A percentile compares a stretch with the other conserved stretches of the same genome.
Evolutionary conservation across 2,888 invertebrate species (phyloP).

Genomic region (Acanthoscelides obtectus): DNA sequence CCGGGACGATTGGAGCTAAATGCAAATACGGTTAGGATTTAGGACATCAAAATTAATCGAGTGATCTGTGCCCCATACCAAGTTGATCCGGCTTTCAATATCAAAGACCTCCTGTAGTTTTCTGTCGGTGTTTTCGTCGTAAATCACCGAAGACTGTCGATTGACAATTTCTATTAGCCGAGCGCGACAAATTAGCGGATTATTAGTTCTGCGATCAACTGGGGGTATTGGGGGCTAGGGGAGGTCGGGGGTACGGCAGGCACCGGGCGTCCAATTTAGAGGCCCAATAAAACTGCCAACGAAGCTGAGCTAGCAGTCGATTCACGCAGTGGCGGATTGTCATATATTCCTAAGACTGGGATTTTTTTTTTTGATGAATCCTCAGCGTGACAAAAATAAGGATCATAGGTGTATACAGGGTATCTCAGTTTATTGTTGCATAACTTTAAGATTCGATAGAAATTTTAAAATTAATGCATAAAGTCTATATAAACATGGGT

Average conservation of each 20-base stretch:
- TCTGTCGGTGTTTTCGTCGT: conserved; percentile 41
- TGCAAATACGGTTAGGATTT: neutral
- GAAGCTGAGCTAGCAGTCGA: neutral
- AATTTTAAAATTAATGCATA: no score
- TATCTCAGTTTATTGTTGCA: no score
- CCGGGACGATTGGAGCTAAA: neutral
- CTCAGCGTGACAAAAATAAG: no score
- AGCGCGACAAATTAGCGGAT: conserved; percentile 48
- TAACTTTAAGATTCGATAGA: no score
- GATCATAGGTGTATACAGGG: no score
- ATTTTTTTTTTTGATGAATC: no score
- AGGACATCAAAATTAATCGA: neutral
- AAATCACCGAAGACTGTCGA: conserved; percentile 37
- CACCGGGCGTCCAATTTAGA: conserved; percentile 47
- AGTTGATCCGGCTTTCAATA: conserved; percentile 18
- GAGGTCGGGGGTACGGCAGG: neutral
- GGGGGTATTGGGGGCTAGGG: neutral
- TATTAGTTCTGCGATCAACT: conserved; percentile 47
- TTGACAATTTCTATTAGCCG: conserved; percentile 46
- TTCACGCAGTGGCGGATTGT: conserved; percentile 30
- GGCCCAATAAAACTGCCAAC: conserved; percentile 23
- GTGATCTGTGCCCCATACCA: neutral
- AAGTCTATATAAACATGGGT: no score
- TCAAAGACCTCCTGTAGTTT: conserved; percentile 30
- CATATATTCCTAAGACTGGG: neutral